phyloP scores from a whole-genome alignment of 2,113 vertebrate species.

The Edolisoma coerulescens region DNA sequence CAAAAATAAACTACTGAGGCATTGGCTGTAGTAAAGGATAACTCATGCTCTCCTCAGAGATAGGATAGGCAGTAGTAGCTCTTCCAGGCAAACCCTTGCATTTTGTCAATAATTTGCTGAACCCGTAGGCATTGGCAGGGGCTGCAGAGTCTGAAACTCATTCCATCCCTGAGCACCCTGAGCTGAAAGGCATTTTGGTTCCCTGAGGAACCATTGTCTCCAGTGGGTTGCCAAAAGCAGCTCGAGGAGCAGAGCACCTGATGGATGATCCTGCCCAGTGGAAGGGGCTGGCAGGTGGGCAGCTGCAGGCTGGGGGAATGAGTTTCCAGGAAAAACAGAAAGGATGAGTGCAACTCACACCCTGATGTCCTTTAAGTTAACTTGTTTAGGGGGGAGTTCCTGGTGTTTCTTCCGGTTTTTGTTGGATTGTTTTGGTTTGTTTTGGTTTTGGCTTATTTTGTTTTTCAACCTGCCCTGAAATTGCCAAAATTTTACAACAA shows the following conservation, averaged over 20 bases:
- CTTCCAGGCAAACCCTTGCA: background rate
- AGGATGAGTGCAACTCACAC: background rate
- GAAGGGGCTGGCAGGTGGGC: background rate
- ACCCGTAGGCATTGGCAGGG: background rate
- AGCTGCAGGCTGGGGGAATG: background rate
- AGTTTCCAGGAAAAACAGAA: background rate
- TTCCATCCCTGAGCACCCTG: background rate
- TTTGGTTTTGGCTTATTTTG: background rate
- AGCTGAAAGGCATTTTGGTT: background rate
- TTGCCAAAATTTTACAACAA: background rate
- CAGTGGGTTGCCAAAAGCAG: background rate
- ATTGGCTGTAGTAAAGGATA: background rate
- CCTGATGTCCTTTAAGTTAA: background rate
- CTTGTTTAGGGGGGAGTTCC: rapidly evolving
- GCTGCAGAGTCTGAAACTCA: background rate
- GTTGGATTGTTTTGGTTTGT: rapidly evolving
- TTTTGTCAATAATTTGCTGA: background rate
- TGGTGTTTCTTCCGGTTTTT: background rate
- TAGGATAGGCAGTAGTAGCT: background rate
- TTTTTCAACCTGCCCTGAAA: background rate
- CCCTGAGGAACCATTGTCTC: background rate
- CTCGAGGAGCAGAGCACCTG: rapidly evolving
- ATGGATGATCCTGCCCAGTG: rapidly evolving
- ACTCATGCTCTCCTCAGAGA: background rate
- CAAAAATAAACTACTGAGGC: background rate